Evolutionary conservation across 2,113 vertebrate species (phyloP).

Genomic region (Malurus alboscapulatus): DNA sequence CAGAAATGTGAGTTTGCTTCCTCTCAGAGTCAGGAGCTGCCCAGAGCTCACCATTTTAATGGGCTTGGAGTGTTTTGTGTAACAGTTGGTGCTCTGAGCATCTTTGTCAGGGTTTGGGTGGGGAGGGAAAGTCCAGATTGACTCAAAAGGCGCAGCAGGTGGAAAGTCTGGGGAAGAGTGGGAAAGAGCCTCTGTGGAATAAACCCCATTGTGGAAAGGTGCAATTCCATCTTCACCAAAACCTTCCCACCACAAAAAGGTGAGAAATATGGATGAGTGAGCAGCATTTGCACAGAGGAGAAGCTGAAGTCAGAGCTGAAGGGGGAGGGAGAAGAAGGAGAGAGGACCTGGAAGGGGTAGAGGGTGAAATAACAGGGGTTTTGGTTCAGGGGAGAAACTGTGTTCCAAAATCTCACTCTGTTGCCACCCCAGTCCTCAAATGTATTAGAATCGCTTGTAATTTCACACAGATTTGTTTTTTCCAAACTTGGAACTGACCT

Average conservation of each 20-base stretch:
- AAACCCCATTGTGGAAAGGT: background rate
- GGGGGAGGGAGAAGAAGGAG: background rate
- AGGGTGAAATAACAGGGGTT: background rate
- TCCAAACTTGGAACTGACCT: background rate
- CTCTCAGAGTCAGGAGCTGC: background rate
- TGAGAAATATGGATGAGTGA: background rate
- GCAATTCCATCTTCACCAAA: background rate
- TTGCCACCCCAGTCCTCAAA: background rate
- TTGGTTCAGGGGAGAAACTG: background rate
- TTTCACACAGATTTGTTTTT: background rate
- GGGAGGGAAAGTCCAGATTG: background rate
- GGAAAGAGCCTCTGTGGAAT: background rate
- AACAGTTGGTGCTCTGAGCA: background rate
- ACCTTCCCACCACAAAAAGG: background rate
- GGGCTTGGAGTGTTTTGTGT: accelerated
- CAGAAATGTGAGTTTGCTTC: background rate
- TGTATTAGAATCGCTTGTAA: background rate
- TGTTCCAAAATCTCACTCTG: background rate
- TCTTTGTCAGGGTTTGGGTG: background rate
- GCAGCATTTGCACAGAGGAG: background rate
- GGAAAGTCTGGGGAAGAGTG: accelerated
- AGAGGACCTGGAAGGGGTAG: background rate
- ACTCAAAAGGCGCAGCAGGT: background rate
- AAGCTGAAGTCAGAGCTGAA: background rate
- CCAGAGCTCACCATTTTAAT: background rate